A percentile compares a stretch with the other conserved stretches of the same genome.
Conservation (phyloP, 2,797 vertebrate genomes). For the Rhinichthys osculus region DNA sequence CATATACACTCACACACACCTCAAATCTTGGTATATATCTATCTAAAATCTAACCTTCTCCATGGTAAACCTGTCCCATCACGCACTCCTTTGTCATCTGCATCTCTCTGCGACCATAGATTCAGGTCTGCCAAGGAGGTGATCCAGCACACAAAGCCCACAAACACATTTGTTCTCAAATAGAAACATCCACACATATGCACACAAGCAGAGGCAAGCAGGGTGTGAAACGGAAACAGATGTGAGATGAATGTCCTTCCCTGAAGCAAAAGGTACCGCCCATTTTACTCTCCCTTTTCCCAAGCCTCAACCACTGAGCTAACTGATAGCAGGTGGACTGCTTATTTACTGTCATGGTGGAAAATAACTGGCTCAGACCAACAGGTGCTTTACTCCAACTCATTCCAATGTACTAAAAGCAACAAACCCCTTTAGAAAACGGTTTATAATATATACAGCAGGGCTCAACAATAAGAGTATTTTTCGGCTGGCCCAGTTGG, state of each 20-base stretch:
- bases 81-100: conserved; percentile 14
- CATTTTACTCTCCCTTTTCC: conserved; percentile 32
- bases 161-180: conserved; percentile 7
- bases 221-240: conserved; percentile 64
- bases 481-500: background rate
- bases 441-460: background rate
- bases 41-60: conserved; percentile 27
- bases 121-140: conserved; percentile 10
- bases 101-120: conserved; percentile 32
- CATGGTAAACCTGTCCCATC: conserved; percentile 23
- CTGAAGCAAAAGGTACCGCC: conserved; percentile 36
- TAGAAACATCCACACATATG: conserved; percentile 8
- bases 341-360: conserved; percentile 39
- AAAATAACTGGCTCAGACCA: conserved; percentile 45
- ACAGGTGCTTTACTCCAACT: conserved; percentile 28
- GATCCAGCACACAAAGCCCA: conserved; percentile 6
- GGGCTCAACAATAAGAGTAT: background rate
- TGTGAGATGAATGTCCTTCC: conserved; percentile 61
- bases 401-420: conserved; percentile 17
- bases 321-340: conserved; percentile 49
- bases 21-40: background rate
- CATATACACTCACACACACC: background rate
- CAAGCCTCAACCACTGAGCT: conserved; percentile 29
- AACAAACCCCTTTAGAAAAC: background rate
- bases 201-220: conserved; percentile 46